Conservation (phyloP, 2,888 invertebrate species). For the Lycophotia porphyrea region DNA sequence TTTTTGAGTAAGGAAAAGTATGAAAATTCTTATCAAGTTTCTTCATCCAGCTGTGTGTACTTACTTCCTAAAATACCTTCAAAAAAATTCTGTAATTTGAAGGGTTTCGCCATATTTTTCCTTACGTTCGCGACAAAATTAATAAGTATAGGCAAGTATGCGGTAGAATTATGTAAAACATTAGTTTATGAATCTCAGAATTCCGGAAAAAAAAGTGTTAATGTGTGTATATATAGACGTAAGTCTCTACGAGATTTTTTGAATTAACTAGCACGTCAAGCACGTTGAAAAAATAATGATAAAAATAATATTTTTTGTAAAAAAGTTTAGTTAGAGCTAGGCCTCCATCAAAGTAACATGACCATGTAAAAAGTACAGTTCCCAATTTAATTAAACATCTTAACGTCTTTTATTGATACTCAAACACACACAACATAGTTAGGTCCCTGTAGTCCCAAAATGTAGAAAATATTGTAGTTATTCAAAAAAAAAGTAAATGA, state of each 20-base stretch:
- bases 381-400: too few relatives aligned
- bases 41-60: constrained; percentile 8
- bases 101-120: constrained; percentile 8
- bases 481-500: not conserved
- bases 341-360: too few relatives aligned
- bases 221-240: too few relatives aligned
- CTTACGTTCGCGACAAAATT: not conserved
- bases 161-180: not conserved
- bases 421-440: too few relatives aligned
- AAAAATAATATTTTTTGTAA: too few relatives aligned
- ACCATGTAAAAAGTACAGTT: too few relatives aligned
- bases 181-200: not conserved
- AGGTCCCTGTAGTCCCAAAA: too few relatives aligned
- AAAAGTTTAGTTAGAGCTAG: too few relatives aligned
- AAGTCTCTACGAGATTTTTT: too few relatives aligned
- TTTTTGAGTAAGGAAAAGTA: constrained; percentile 44
- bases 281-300: not conserved
- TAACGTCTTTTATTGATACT: too few relatives aligned
- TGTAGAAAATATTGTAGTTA: not conserved
- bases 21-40: constrained; percentile 46
- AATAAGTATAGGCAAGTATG: not conserved
- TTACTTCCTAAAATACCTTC: constrained; percentile 10
- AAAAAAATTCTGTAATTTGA: constrained; percentile 40
- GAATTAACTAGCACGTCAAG: not conserved
- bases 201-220: too few relatives aligned